Evolutionary conservation across 2,113 vertebrate genomes (phyloP).

Genomic region (Neotoma lepida): DNA sequence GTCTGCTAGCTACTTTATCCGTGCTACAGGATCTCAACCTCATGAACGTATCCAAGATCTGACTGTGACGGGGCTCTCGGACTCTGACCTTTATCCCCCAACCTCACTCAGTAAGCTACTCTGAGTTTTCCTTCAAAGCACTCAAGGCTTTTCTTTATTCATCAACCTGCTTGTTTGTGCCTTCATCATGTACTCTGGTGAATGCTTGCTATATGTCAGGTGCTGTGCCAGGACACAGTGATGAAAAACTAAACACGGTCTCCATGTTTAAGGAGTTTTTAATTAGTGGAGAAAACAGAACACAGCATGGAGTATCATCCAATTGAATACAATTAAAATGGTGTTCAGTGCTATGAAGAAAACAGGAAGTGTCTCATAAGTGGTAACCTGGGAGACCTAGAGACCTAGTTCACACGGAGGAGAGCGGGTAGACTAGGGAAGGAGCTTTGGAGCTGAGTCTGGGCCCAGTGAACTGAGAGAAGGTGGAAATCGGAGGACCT

Average conservation of each 20-base stretch:
- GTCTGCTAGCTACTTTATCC: background rate
- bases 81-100: constrained; percentile 8
- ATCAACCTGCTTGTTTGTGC: background rate
- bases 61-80: background rate
- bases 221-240: background rate
- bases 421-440: background rate
- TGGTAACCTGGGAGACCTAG: background rate
- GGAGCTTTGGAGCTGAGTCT: background rate
- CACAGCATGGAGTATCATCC: background rate
- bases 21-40: constrained; percentile 3
- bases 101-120: background rate
- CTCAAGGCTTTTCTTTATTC: background rate
- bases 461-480: constrained; percentile 1
- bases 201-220: background rate
- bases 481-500: constrained; percentile 13
- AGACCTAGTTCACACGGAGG: background rate
- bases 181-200: background rate
- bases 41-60: background rate
- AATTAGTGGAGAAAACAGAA: background rate
- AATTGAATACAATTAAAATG: background rate
- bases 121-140: constrained; percentile 43
- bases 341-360: constrained; percentile 2
- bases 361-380: background rate
- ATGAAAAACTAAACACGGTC: background rate
- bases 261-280: background rate